Evolutionary conservation across 2,113 vertebrate species (phyloP).

Genomic region (Heterotis niloticus): DNA sequence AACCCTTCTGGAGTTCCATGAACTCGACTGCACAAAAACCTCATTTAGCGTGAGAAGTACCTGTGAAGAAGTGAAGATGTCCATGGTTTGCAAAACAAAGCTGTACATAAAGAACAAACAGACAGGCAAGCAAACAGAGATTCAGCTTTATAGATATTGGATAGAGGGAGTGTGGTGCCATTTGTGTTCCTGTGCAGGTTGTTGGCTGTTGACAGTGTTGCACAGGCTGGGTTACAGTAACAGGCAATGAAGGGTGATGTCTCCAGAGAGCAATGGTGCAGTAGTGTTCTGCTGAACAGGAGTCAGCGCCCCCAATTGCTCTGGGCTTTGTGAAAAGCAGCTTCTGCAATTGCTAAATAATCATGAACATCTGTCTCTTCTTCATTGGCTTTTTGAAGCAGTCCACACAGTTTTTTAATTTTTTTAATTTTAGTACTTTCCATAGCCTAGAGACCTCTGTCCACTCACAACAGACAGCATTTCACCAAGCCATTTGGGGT

Average conservation of each 20-base stretch:
- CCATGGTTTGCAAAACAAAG: too few relatives aligned
- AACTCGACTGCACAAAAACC: too few relatives aligned
- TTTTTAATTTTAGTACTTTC: neutral
- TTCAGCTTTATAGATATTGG: too few relatives aligned
- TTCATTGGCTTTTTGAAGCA: neutral
- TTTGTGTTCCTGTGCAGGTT: neutral
- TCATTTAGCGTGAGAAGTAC: too few relatives aligned
- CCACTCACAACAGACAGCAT: neutral
- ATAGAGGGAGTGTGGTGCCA: too few relatives aligned
- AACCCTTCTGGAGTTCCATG: too few relatives aligned
- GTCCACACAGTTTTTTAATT: neutral
- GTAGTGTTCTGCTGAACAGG: neutral
- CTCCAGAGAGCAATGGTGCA: conserved; percentile 3
- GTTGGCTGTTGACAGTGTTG: neutral
- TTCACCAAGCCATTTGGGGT: too few relatives aligned
- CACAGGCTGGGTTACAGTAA: neutral
- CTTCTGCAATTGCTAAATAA: neutral
- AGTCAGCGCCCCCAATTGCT: neutral
- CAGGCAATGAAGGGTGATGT: neutral
- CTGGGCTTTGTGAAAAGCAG: conserved; percentile 5
- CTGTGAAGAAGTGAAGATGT: too few relatives aligned
- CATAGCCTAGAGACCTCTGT: neutral
- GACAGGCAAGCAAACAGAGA: too few relatives aligned
- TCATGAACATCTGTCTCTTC: neutral
- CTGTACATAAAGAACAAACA: too few relatives aligned